A percentile compares a stretch with the other conserved stretches of the same genome.
phyloP scores from a whole-genome alignment of 2,113 vertebrate species.

The Ochotona curzoniae region DNA sequence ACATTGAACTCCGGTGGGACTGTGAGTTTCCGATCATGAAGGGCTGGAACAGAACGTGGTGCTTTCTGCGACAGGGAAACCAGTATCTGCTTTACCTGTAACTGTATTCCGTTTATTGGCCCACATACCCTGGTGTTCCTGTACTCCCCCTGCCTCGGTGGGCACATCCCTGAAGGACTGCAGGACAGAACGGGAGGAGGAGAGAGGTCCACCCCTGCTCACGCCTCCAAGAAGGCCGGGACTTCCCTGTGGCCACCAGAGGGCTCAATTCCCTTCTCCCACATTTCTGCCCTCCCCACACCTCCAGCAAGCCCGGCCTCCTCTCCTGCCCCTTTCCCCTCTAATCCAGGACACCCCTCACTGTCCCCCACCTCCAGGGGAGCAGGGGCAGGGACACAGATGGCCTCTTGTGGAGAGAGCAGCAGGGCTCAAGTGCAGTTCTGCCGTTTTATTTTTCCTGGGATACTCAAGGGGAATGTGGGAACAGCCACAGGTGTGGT shows the following conservation, averaged over 20 bases:
- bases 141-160: neutral
- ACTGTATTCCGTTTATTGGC: neutral
- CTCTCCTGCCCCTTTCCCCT: neutral
- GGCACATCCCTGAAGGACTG: neutral
- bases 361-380: too few species aligned
- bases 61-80: neutral
- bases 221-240: neutral
- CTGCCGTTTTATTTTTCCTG: conserved; percentile 84
- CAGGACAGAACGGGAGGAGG: too few species aligned
- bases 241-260: neutral
- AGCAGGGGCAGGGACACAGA: neutral
- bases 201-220: neutral
- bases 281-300: neutral
- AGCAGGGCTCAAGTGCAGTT: conserved; percentile 76
- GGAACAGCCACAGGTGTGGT: conserved; percentile 79
- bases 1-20: neutral
- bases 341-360: too few species aligned
- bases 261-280: neutral
- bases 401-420: conserved; percentile 70
- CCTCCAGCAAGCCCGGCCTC: neutral
- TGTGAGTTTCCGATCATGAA: neutral
- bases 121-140: neutral
- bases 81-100: neutral
- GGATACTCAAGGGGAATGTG: conserved; percentile 74
- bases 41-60: neutral